Evolutionary conservation across 2,888 invertebrate genomes (phyloP).

Genomic region (Augiades crinisus): DNA sequence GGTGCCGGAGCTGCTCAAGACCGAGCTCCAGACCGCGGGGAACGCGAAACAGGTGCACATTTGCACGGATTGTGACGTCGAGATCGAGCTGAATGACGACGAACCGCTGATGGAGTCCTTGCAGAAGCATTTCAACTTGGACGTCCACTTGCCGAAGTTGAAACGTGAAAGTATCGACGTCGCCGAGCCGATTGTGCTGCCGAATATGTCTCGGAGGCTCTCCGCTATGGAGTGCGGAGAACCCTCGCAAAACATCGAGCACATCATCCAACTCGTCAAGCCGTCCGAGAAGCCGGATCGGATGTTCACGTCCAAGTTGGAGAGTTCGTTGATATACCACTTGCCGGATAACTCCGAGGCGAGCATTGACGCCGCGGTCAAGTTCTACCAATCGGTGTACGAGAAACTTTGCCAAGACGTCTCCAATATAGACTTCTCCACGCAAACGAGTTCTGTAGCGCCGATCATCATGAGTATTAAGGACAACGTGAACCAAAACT

Average conservation of each 20-base stretch:
- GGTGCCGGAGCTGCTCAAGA: conserved; percentile 65
- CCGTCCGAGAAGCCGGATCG: conserved; percentile 60
- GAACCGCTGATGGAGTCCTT: conserved; percentile 71
- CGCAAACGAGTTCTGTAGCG: conserved; percentile 65
- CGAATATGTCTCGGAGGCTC: conserved; percentile 68
- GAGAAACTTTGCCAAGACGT: conserved; percentile 62
- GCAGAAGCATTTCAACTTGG: conserved; percentile 66
- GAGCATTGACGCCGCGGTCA: conserved; percentile 61
- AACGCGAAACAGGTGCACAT: conserved; percentile 70
- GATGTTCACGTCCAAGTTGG: conserved; percentile 56
- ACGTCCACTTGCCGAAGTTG: conserved; percentile 62
- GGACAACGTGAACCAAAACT: conserved; percentile 74
- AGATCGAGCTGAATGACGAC: conserved; percentile 69
- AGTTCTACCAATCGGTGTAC: conserved; percentile 59
- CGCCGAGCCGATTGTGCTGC: conserved; percentile 63
- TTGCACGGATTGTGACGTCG: conserved; percentile 69
- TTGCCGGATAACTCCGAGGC: conserved; percentile 71
- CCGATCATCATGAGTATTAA: conserved; percentile 77
- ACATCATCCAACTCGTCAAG: conserved; percentile 51
- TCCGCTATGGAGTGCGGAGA: conserved; percentile 66
- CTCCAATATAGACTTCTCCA: conserved; percentile 54
- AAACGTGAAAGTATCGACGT: conserved; percentile 72
- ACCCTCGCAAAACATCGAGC: conserved; percentile 51
- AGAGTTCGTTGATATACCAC: conserved; percentile 53
- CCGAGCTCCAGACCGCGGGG: conserved; percentile 55